Evolutionary conservation across 2,113 vertebrate species (phyloP), one percentile per base, ranked within the genome.

Genomic region (Emberiza fucata): DNA sequence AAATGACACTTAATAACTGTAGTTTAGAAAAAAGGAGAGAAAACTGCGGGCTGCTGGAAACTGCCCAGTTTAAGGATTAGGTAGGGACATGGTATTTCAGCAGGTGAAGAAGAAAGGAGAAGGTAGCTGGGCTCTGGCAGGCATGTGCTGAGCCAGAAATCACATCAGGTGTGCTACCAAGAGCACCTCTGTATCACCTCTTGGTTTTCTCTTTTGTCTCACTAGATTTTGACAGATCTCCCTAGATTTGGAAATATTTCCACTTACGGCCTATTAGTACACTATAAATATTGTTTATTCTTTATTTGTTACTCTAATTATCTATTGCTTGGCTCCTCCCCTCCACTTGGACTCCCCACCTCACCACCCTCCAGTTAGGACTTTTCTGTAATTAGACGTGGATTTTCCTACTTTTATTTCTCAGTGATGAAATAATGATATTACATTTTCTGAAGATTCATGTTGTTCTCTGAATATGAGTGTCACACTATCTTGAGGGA

Each of bases 131-230:
- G 29, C 14, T 45, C 40, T 56, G 35, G 28, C 7, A 84, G 56
- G 21, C 3, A 3, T 9, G 2, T 13, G 29, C 15, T 5, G 6
- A 71, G 21, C 27, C 51, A 81, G 65, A 86, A 84, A 78, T 31
- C 33, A 59, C 0, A 0, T 17, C 31, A 71, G 0, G 1, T 23
- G 33, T 56, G 39, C 42, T 63, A 82, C 14, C 33, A 56, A 27
- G 31, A 66, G 8, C 16, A 81, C 3, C 53, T 11, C 35, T 44
- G 8, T 14, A 28, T 40, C 27, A 45, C 8, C 9, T 59, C 53
- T 29, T 24, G 23, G 4, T 35, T 45, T 78, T 66, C 22, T 50
- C 48, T 48, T 65, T 6, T 56, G 13, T 84, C 40, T 40, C 5
- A 13, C 31, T 65, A 40, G 33, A 65, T 65, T 82, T 85, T 65